These are phyloP conservation scores for Agrypnus murinus DNA, from an alignment of 2,888 invertebrate species.

Conservation along the genomic window DNA sequence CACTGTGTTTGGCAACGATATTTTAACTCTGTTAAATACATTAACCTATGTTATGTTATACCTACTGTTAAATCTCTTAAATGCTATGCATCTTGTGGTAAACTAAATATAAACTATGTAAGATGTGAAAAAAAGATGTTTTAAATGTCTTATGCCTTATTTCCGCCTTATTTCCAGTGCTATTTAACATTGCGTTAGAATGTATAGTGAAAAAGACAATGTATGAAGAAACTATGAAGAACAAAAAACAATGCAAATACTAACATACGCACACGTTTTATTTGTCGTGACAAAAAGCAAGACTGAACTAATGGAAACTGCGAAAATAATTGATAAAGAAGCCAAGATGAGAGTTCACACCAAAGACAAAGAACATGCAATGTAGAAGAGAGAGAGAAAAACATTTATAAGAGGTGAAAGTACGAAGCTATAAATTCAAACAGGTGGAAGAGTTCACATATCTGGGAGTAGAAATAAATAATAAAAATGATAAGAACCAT, in stretches of 20 bases:
- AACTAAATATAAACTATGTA: too few relatives aligned
- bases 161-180: neutral
- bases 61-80: too few relatives aligned
- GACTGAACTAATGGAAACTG: neutral
- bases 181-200: neutral
- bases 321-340: neutral
- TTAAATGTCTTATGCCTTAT: too few relatives aligned
- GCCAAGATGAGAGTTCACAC: neutral
- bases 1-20: too few relatives aligned
- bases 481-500: constrained; percentile 12
- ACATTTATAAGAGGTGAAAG: neutral
- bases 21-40: too few relatives aligned
- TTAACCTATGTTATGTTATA: too few relatives aligned
- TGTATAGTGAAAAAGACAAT: constrained; percentile 3
- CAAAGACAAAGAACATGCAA: constrained; percentile 3
- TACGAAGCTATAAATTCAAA: neutral
- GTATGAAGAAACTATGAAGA: neutral
- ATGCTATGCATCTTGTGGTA: too few relatives aligned
- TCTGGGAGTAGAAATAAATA: constrained; percentile 9
- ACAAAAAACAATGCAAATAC: constrained; percentile 4
- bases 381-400: neutral
- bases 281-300: constrained; percentile 5
- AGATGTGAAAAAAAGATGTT: too few relatives aligned
- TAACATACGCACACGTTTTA: neutral
- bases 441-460: constrained; percentile 1